Evolutionary conservation across 1,140 invertebrate genomes (phyloP).

Genomic region (Dinothrombium tinctorium): DNA sequence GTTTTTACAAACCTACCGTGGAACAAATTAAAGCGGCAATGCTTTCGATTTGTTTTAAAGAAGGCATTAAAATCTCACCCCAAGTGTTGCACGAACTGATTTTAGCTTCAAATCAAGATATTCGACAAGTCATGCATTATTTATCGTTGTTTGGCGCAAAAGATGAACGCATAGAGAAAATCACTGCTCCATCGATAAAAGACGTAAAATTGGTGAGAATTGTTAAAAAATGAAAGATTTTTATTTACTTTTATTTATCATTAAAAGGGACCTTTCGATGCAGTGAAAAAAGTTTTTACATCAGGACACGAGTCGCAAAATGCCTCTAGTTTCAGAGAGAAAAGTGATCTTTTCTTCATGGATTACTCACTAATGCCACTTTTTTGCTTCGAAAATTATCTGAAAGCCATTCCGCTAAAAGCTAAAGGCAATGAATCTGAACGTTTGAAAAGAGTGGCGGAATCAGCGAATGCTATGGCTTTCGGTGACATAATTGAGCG

Average conservation of each 20-base stretch:
- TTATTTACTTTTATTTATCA: constrained; percentile 1
- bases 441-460: constrained; percentile 40
- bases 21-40: constrained; percentile 79
- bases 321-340: constrained; percentile 56
- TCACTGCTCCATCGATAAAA: constrained; percentile 35
- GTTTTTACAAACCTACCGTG: constrained; percentile 45
- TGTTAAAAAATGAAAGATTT: constrained; percentile 1
- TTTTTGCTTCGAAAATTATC: constrained; percentile 96
- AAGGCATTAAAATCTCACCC: constrained; percentile 52
- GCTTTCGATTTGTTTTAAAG: constrained; percentile 73
- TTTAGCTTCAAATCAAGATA: constrained; percentile 62
- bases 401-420: constrained; percentile 24
- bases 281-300: constrained; percentile 64
- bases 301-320: constrained; percentile 42
- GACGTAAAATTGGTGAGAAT: constrained; percentile 49
- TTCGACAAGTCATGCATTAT: constrained; percentile 57
- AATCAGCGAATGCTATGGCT: constrained; percentile 56
- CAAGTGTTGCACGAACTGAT: constrained; percentile 62
- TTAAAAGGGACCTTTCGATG: constrained; percentile 68
- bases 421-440: constrained; percentile 17
- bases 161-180: constrained; percentile 23
- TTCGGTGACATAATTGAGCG: constrained; percentile 62
- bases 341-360: constrained; percentile 77
- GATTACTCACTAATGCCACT: constrained; percentile 85
- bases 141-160: constrained; percentile 46